Evolutionary conservation across 2,113 vertebrate genomes (phyloP), one percentile per base, ranked within the genome.

Genomic region (Glareola pratincola): DNA sequence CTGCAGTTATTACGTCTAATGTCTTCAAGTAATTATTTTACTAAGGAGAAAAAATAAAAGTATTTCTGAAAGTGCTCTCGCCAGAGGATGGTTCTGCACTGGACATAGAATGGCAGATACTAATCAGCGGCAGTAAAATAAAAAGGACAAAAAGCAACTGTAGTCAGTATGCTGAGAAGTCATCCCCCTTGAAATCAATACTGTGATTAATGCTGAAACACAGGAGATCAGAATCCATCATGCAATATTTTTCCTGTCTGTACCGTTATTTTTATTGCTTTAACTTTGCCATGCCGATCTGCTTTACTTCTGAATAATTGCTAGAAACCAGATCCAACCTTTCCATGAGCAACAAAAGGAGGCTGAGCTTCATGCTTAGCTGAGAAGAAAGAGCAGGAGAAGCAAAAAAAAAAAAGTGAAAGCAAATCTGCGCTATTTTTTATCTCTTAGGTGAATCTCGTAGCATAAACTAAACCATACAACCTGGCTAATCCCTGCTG

Each of bases 171-270:
- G 74, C 84, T 92, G 88, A 94, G 91, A 87, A 97, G 80, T 64
- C 80, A 87, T 79, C 67, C 86, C 30, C 79, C 71, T 57, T 95
- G 81, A 95, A 96, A 96, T 97, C 97, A 96, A 96, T 96, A 95
- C 39, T 14, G n/a, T 96, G 91, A 97, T 97, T 96, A 95, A 97
- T 95, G 94, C 18, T 69, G 83, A 91, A 92, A 72, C 81, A 79
- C 57, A 69, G 51, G 72, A 78, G 88, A 92, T 88, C 83, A 81
- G 69, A 89, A 97, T 94, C 94, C 92, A 96, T 93, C 95, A 93
- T 87, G 92, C 43, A 91, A 84, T 96, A 95, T 96, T 97, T 96
- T 92, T 87, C 86, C 84, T 94, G 83, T 41, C 94, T 76, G 43
- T 91, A 37, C 90, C 64, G 56, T 91, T 97, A 96, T 82, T 96